Percentiles rank a stretch among this genome's conserved stretches.
These are phyloP conservation scores for Spisula subtruncata DNA, from an alignment of 2,888 invertebrate species.

Conservation along the genomic window DNA sequence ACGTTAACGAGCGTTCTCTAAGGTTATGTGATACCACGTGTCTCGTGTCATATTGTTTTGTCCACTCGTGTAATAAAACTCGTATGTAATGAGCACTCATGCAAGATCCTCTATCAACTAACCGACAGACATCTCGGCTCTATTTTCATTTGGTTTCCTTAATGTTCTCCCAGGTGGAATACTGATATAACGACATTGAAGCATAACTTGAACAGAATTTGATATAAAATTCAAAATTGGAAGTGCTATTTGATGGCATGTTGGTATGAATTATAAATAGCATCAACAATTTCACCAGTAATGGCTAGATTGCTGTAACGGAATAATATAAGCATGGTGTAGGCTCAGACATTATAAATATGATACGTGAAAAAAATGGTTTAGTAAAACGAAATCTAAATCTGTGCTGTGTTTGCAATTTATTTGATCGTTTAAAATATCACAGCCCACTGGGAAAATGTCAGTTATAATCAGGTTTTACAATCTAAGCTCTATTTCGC, in stretches of 20 bases:
- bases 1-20: no score
- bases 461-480: no score
- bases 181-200: background rate
- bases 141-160: background rate
- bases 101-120: no score
- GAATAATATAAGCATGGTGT: background rate
- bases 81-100: no score
- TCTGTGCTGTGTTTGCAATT: background rate
- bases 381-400: no score
- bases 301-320: background rate
- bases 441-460: background rate
- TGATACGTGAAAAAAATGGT: background rate
- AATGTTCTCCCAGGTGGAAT: background rate
- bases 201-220: background rate
- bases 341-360: background rate
- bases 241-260: background rate
- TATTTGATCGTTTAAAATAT: background rate
- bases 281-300: background rate
- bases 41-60: no score
- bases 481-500: no score
- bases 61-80: no score
- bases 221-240: background rate
- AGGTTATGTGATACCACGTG: no score
- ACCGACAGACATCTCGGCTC: background rate
- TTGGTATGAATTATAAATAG: background rate